Evolutionary conservation across 2,113 vertebrate genomes (phyloP), one percentile per base, ranked within the genome.

Genomic region (Calyptommatus sinebrachiatus): DNA sequence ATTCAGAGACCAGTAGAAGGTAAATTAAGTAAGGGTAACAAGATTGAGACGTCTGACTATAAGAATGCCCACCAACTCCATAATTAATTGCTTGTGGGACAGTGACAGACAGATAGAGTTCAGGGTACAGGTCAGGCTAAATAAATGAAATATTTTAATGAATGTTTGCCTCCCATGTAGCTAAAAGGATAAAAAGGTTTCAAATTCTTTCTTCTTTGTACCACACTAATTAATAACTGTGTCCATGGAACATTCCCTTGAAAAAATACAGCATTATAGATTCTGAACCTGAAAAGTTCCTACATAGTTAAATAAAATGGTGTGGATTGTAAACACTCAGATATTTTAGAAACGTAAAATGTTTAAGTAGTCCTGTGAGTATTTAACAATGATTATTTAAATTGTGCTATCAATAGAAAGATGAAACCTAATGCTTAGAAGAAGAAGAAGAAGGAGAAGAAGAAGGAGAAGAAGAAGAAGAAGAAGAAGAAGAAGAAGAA

Each of bases 31-130:
- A 77, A 57, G 53, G 0, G 63, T 76, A 50, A 65, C n/a, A 48
- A 78, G 76, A 62, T 73, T 77, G 68, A 76, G 73, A 71, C 83
- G 76, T 82, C 61, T 83, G 73, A 79, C 46, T 0, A 82, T 79
- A 73, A 75, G 61, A 73, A n/a, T 80, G 45, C 3, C 46, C 81
- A 76, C 79, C 72, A 85, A 76, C 26, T 21, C 29, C 73, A 67
- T 48, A 70, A 63, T 82, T 83, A 78, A 78, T 45, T 62, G 45
- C 6, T 62, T 5, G 65, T 22, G 20, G 62, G 28, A 60, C 53
- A 76, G 66, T 16, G 79, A 31, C 18, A 70, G 53, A 57, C 53
- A 57, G 53, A 81, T 73, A 78, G 77, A 67, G 46, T n/a, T 73
- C 48, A 28, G 26, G 46, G 18, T 83, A 78, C 10, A 67, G 46